These are phyloP conservation scores for Yponomeuta malinellus DNA, from an alignment of 2,888 invertebrate species.

Conservation along the genomic window DNA sequence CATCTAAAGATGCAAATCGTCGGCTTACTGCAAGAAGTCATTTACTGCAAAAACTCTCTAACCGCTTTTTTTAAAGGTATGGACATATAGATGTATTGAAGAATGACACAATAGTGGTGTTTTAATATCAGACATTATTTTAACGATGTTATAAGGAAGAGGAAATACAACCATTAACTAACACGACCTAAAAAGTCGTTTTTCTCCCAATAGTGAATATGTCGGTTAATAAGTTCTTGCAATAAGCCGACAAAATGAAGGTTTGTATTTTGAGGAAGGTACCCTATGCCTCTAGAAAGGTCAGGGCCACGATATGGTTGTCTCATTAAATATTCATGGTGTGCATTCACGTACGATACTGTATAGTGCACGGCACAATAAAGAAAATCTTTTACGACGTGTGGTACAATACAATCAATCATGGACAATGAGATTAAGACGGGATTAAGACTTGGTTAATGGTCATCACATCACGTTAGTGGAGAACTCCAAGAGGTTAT, in stretches of 20 bases:
- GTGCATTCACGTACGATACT: slow-evolving; percentile 38
- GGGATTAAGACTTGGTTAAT: not conserved
- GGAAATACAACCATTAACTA: too few relatives aligned
- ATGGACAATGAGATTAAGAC: not conserved
- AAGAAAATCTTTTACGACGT: slow-evolving; percentile 45
- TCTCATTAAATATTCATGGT: slow-evolving; percentile 63
- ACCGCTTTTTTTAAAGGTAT: too few relatives aligned
- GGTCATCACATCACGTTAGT: not conserved
- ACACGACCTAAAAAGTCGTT: too few relatives aligned
- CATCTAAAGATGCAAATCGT: not conserved
- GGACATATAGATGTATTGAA: too few relatives aligned
- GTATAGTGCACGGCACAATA: slow-evolving; percentile 46
- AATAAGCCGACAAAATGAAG: not conserved
- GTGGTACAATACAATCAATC: slow-evolving; percentile 31
- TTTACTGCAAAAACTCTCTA: too few relatives aligned
- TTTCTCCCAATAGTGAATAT: too few relatives aligned
- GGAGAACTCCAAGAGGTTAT: not conserved
- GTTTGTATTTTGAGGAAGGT: not conserved
- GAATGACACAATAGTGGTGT: too few relatives aligned
- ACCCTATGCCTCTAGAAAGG: slow-evolving; percentile 35
- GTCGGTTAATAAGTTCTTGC: too few relatives aligned
- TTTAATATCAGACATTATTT: too few relatives aligned
- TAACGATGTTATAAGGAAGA: too few relatives aligned
- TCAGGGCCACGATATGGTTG: slow-evolving; percentile 45
- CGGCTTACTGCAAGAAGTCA: too few relatives aligned